Base-by-base conservation (phyloP, 1,140 invertebrate species). In the Drosophila funebris region DNA sequence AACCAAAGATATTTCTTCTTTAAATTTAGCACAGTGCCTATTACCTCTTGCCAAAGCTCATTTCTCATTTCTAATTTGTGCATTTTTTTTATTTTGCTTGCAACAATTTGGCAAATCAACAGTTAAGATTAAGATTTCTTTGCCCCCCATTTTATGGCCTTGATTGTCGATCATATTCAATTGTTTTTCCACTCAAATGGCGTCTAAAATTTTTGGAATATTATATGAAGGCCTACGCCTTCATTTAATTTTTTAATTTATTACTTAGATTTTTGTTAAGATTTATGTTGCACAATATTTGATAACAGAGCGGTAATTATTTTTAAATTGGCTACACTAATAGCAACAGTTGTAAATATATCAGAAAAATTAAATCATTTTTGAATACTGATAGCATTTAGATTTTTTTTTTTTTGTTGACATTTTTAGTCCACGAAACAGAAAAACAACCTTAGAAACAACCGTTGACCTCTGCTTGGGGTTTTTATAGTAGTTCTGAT, bases 251-350 rank as follows among this genome's bases (percentile, higher is more conserved):
- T 54, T 5, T 11, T 24, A 18, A 53, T 69, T 61, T 69, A 52
- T 44, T 53, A 22, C 27, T 52, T 29, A 18, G 41, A 43, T 31
- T 36, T 37, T 24, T 4, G n/a, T 9, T 13, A 5, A 52, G 74
- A 83, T 69, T 69, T 54, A 62, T 53, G 36, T 9, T 27, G 8
- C 18, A 14, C 16, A 24, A 41, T 41, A 13, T 6, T 13, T 60
- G 64, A 68, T 82, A 78, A 83, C 50, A 29, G 14, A 31, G 27
- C 41, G 37, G 50, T 74, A 73, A 73, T 69, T 82, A 69, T 77
- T 81, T 69, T 63, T 24, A 60, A 70, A 74, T 74, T 74, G 67
- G 27, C 46, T 18, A 22, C 36, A 20, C 37, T 20, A 14, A 11
- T 37, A 44, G 54, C 2, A 50, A 53, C 64, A 60, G 16, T n/a